Conservation (phyloP, 2,113 vertebrate genomes). For the Rutilus rutilus region DNA sequence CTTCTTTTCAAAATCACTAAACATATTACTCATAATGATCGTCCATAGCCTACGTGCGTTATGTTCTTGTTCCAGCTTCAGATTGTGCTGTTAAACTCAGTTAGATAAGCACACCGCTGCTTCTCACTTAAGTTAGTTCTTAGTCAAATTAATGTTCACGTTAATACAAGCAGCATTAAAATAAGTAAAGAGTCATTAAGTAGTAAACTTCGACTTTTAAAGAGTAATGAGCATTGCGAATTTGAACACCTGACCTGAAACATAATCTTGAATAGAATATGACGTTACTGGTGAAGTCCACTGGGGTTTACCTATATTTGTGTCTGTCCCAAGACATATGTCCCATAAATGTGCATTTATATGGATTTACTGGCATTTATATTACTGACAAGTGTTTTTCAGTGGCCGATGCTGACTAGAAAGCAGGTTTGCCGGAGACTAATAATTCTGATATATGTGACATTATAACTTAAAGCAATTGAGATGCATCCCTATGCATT, state of each 20-base stretch:
- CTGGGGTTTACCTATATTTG: background rate
- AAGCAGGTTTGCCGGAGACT: background rate
- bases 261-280: background rate
- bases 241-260: background rate
- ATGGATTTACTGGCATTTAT: background rate
- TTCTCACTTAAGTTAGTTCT: background rate
- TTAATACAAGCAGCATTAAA: background rate
- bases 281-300: background rate
- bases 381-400: background rate
- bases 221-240: no score
- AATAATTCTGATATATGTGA: background rate
- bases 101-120: background rate
- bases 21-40: slow-evolving; percentile 12
- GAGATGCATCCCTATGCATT: background rate
- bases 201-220: background rate
- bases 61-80: background rate
- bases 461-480: background rate
- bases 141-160: background rate
- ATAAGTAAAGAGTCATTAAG: background rate
- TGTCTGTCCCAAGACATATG: background rate
- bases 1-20: slow-evolving; percentile 28
- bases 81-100: background rate
- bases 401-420: background rate
- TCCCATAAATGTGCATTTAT: background rate
- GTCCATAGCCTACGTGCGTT: background rate